These are phyloP conservation scores for Enteromius mattozi DNA, from an alignment of 2,797 vertebrate genomes.

Conservation along the genomic window DNA sequence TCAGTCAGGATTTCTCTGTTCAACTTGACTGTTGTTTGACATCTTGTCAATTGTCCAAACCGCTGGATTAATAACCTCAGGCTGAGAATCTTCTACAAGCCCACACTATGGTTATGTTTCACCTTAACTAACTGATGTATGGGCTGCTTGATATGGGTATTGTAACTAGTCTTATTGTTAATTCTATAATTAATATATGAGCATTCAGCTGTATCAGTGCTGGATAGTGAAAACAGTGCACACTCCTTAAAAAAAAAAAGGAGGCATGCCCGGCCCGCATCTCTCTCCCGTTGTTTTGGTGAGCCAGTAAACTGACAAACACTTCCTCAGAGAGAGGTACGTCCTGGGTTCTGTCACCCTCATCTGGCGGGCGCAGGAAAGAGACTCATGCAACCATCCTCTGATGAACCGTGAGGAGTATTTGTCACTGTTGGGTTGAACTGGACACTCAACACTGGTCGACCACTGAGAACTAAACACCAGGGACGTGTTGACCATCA, in stretches of 20 bases:
- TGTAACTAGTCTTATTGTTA: constrained; percentile 65
- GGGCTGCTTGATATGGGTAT: constrained; percentile 79
- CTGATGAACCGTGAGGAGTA: constrained; percentile 39
- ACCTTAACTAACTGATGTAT: constrained; percentile 72
- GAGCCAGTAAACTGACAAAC: constrained; percentile 68
- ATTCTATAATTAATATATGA: constrained; percentile 69
- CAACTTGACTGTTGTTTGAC: constrained; percentile 72
- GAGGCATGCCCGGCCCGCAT: constrained; percentile 40
- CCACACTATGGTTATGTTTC: constrained; percentile 73
- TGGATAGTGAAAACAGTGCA: constrained; percentile 73
- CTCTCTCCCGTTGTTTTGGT: constrained; percentile 53
- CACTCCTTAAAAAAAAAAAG: constrained; percentile 60
- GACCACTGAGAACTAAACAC: constrained; percentile 56
- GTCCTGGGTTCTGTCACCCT: constrained; percentile 62
- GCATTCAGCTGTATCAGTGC: constrained; percentile 68
- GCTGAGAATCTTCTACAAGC: constrained; percentile 78
- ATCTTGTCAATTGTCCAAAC: constrained; percentile 78
- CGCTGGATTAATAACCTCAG: constrained; percentile 83
- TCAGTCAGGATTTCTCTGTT: constrained; percentile 76
- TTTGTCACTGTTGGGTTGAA: constrained; percentile 52
- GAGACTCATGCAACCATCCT: constrained; percentile 36
- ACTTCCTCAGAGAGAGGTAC: constrained; percentile 67
- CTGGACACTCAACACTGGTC: constrained; percentile 61
- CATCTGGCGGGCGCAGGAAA: constrained; percentile 51
- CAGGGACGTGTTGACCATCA: constrained; percentile 62